phyloP scores from a whole-genome alignment of 2,113 vertebrate genomes.

The Etia nguti region DNA sequence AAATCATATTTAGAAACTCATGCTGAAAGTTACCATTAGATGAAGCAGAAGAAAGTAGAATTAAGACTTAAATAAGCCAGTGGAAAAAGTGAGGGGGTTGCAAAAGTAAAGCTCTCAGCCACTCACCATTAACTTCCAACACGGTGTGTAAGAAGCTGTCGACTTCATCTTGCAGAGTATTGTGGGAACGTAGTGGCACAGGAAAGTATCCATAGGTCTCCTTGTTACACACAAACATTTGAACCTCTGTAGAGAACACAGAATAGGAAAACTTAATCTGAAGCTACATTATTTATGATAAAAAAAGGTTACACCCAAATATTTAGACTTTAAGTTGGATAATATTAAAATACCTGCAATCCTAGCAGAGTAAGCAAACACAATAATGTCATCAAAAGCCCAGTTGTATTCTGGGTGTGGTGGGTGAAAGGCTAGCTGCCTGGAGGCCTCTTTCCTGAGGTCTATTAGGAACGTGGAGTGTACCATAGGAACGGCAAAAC shows the following conservation, averaged over 20 bases:
- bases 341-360: constrained; percentile 77
- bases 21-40: not conserved
- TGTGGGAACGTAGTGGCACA: constrained; percentile 81
- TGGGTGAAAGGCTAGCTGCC: constrained; percentile 81
- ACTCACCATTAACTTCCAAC: constrained; percentile 85
- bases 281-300: not conserved
- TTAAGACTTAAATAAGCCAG: not conserved
- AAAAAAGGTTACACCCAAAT: not conserved
- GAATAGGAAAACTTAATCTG: not conserved
- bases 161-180: constrained; percentile 79
- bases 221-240: constrained; percentile 88
- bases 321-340: not conserved
- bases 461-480: constrained; percentile 91
- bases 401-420: constrained; percentile 85
- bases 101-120: not conserved
- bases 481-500: constrained; percentile 92
- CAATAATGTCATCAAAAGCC: constrained; percentile 93
- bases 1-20: constrained; percentile 2
- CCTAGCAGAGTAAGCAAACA: constrained; percentile 86
- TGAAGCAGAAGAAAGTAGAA: not conserved
- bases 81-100: not conserved
- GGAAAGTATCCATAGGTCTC: constrained; percentile 83
- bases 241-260: constrained; percentile 74
- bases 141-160: constrained; percentile 85
- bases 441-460: constrained; percentile 81